phyloP scores from a whole-genome alignment of 2,113 vertebrate genomes.

The Calcarius ornatus region DNA sequence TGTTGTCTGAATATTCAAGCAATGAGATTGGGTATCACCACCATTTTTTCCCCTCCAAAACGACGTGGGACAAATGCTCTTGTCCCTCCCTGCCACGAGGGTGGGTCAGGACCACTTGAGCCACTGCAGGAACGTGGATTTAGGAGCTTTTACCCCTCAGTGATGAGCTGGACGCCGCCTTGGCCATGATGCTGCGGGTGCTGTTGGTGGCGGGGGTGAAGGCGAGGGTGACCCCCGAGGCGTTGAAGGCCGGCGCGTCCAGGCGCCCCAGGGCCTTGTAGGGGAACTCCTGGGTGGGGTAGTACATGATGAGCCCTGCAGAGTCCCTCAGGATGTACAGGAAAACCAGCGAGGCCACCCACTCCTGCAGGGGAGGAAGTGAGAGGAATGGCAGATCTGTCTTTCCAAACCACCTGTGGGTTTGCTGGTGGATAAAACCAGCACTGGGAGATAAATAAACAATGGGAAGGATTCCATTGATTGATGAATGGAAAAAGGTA shows the following conservation, averaged over 20 bases:
- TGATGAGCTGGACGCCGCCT: constrained; percentile 62
- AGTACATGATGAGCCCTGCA: rapidly evolving
- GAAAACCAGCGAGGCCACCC: constrained; percentile 64
- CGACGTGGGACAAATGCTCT: rapidly evolving
- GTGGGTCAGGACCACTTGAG: neutral
- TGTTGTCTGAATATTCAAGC: neutral
- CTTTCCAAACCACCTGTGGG: too few relatives aligned
- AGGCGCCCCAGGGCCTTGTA: neutral
- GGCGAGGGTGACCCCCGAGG: neutral
- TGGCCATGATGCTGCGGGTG: constrained; percentile 81
- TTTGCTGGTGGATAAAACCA: too few relatives aligned
- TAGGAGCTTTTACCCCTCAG: constrained; percentile 2
- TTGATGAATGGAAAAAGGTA: too few relatives aligned
- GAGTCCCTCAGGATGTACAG: neutral
- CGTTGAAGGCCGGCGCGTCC: neutral
- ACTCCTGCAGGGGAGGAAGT: constrained; percentile 65
- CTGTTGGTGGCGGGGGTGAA: constrained; percentile 76
- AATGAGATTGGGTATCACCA: rapidly evolving
- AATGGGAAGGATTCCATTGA: too few relatives aligned
- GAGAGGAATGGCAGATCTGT: too few relatives aligned
- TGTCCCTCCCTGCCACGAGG: rapidly evolving
- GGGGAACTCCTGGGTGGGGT: neutral
- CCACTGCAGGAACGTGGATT: neutral
- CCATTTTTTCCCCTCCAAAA: neutral
- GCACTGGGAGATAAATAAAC: too few relatives aligned